These are phyloP conservation scores for Anaspis maculata DNA, from an alignment of 2,888 invertebrate genomes.

Conservation along the genomic window DNA sequence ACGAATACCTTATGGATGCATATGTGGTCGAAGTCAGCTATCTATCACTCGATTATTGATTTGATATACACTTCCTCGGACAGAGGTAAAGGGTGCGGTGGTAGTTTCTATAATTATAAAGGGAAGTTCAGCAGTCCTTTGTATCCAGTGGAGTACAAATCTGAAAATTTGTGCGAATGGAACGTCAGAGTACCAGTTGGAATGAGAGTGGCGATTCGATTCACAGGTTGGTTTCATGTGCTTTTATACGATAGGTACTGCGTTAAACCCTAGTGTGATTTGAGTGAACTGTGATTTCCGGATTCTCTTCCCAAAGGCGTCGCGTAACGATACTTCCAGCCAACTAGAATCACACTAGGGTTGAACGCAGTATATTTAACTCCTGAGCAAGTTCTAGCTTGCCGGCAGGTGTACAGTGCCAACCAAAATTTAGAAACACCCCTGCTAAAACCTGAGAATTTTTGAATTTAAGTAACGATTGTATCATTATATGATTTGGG, in stretches of 20 bases:
- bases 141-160: conserved; percentile 55
- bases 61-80: conserved; percentile 54
- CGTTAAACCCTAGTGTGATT: too few species aligned
- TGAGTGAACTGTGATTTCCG: too few species aligned
- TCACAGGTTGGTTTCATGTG: conserved; percentile 38
- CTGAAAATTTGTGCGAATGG: conserved; percentile 54
- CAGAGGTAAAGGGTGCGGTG: conserved; percentile 61
- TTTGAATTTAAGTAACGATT: too few species aligned
- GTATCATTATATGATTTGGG: too few species aligned
- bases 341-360: too few species aligned
- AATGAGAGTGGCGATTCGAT: conserved; percentile 44
- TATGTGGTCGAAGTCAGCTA: conserved; percentile 7
- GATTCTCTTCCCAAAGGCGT: too few species aligned
- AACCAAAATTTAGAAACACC: too few species aligned
- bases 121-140: conserved; percentile 62
- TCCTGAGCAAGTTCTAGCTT: too few species aligned
- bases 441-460: too few species aligned
- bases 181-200: conserved; percentile 54
- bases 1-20: conserved; percentile 57
- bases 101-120: conserved; percentile 51
- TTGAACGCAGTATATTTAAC: too few species aligned
- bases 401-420: too few species aligned
- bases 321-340: too few species aligned
- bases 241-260: not conserved
- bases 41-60: conserved; percentile 40